phyloP scores from a whole-genome alignment of 2,888 invertebrate species.

The Digitonthophagus gazella region DNA sequence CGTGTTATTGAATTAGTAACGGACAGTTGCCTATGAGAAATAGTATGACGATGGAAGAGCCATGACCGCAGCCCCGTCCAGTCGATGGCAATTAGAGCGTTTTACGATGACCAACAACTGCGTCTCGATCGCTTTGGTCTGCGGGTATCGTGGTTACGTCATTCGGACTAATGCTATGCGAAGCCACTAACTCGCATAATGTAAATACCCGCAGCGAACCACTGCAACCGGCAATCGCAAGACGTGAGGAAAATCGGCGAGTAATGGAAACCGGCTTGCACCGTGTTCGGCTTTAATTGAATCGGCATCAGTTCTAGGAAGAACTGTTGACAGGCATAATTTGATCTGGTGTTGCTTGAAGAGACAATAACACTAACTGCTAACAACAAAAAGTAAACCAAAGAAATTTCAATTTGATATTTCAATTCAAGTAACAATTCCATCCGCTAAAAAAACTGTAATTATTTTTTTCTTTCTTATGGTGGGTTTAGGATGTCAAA shows the following conservation, averaged over 20 bases:
- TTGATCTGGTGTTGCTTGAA: neutral
- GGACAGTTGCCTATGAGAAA: neutral
- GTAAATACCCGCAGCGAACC: neutral
- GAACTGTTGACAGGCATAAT: neutral
- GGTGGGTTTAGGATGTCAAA: too few relatives aligned
- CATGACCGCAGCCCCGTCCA: neutral
- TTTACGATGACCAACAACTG: neutral
- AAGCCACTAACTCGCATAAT: neutral
- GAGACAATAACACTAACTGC: neutral
- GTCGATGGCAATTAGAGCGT: neutral
- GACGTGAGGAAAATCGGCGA: neutral
- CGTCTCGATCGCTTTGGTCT: neutral
- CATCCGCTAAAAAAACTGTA: too few relatives aligned
- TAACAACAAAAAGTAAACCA: neutral
- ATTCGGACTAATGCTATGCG: neutral
- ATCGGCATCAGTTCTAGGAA: neutral
- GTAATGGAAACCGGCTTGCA: neutral
- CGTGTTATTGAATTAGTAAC: neutral
- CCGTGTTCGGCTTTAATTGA: neutral
- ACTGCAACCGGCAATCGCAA: neutral
- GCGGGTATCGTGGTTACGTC: neutral
- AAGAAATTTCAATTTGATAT: neutral
- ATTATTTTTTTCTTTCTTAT: too few relatives aligned
- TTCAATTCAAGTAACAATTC: neutral
- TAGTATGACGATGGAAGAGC: neutral